Base-by-base conservation (phyloP, 2,797 vertebrate species). In the Danio choprae region DNA sequence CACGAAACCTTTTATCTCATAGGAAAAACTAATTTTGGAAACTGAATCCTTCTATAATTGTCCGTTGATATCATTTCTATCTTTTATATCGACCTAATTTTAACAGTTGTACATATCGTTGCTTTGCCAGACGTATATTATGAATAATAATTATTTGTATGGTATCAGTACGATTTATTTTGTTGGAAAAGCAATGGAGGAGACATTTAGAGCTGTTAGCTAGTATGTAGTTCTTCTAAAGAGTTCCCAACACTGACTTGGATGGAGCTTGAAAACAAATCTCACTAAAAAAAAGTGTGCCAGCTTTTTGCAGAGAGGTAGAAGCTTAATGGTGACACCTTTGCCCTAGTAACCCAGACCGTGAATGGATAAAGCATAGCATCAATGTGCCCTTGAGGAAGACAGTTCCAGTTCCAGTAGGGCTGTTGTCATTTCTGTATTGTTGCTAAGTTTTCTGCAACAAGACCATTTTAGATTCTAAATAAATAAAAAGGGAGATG, bases 41-140 rank as follows among this genome's bases (percentile, higher is more conserved):
- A 59, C 43, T 46, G 13, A 59, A 12, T 18, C 41, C 41, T 69
- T 60, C 74, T 77, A 77, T 58, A 67, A 56, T 50, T 78, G 48
- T 20, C 5, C 6, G 3, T 18, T 29, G 56, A 70, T 60, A 76
- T 22, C 29, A 43, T 46, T 29, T 68, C 40, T 58, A 46, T 70
- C 4, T 56, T 67, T 46, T 44, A 68, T 58, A 67, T 56, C 6
- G 5, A 65, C 13, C 11, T 64, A 1, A 51, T 12, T 40, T 63
- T 29, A 10, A 46, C 43, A 36, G 40, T 10, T 13, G 11, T 6
- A 5, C 58, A 40, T 62, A n/a, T 2, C 50, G 9, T 48, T 38
- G 13, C 43, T 48, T 60, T 29, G 29, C 29, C 29, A 29, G 29
- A 3, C 1, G 29, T 29, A 29, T 29, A 29, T 53, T 53, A 5